These are phyloP conservation scores for Mallotus villosus DNA, from an alignment of 2,797 vertebrate genomes.

Conservation along the genomic window DNA sequence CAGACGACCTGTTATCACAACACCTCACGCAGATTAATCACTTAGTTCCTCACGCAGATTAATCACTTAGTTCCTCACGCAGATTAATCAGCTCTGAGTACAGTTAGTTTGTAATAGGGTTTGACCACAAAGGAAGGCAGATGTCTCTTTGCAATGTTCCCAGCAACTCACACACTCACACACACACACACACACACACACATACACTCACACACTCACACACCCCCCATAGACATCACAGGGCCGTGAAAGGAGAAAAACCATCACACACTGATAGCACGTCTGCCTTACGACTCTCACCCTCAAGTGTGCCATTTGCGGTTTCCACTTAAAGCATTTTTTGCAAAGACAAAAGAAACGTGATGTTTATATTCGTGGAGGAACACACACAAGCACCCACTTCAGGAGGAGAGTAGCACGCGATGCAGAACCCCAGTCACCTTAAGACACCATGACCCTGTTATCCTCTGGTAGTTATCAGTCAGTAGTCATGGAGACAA, in stretches of 20 bases:
- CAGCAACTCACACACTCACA: neutral
- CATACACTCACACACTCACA: slow-evolving; percentile 40
- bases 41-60: slow-evolving; percentile 53
- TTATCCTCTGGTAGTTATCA: slow-evolving; percentile 53
- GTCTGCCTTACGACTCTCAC: neutral
- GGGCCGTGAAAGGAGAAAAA: slow-evolving; percentile 25
- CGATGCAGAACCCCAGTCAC: neutral
- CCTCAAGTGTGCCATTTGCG: neutral
- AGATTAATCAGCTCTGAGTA: slow-evolving; percentile 47
- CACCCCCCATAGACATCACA: slow-evolving; percentile 44
- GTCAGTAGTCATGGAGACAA: slow-evolving; percentile 65
- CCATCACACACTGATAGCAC: neutral
- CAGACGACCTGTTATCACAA: slow-evolving; percentile 58
- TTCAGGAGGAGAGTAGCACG: too few relatives aligned
- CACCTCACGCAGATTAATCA: too few relatives aligned
- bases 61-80: slow-evolving; percentile 55
- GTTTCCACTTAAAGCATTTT: neutral
- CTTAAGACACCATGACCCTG: slow-evolving; percentile 26
- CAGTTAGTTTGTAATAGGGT: slow-evolving; percentile 46
- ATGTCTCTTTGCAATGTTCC: slow-evolving; percentile 29
- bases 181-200: slow-evolving; percentile 36
- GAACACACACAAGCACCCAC: neutral
- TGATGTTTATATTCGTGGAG: too few relatives aligned
- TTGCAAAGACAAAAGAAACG: neutral
- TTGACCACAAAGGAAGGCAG: slow-evolving; percentile 37